Evolutionary conservation across 2,797 vertebrate species (phyloP), one percentile per base, ranked within the genome.

Genomic region (Psittacula derbiana): DNA sequence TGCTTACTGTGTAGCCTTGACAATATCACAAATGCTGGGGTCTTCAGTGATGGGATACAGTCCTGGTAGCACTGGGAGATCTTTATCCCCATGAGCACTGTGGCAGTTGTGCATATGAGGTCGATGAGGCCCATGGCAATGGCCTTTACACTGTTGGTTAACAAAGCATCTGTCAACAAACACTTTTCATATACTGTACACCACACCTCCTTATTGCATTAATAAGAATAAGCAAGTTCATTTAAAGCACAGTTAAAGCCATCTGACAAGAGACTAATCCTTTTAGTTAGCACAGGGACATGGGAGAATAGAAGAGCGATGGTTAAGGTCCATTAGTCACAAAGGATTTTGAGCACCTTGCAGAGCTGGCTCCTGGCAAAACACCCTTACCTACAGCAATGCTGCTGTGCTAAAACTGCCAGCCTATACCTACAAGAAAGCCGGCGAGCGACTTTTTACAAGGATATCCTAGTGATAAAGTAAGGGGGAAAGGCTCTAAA

Each of bases 1-100:
- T 0, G 87, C 99, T 98, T 95, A 99, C 99, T 99, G 99, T 3
- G 99, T 98, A 36, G 99, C 99, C 97, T 99, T 99, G 19, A 99
- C 97, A 13, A 99, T 99, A 97, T 99, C 99, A 97, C 98, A 99
- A 86, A 97, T 99, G 97, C 98, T 98, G 92, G 98, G 98, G 92
- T 99, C 99, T 33, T 99, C 99, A 89, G 97, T 91, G 64, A 98
- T 90, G 0, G 98, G 98, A 38, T 98, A 95, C 3, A 98, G 98
- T 91, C 98, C 98, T 4, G 98, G 97, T 38, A 98, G 98, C 94
- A 98, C 98, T 1, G 93, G 97, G 43, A 98, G 91, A 30, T 98
- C 98, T 86, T 98, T 82, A 43, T 93, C 94, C 52, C 92, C 88
- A 1, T 60, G 78, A 50, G n/a, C 2, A 6, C 60, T 30, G 2